These are phyloP conservation scores for Myodes glareolus DNA, from an alignment of 2,113 vertebrate genomes.

Conservation along the genomic window DNA sequence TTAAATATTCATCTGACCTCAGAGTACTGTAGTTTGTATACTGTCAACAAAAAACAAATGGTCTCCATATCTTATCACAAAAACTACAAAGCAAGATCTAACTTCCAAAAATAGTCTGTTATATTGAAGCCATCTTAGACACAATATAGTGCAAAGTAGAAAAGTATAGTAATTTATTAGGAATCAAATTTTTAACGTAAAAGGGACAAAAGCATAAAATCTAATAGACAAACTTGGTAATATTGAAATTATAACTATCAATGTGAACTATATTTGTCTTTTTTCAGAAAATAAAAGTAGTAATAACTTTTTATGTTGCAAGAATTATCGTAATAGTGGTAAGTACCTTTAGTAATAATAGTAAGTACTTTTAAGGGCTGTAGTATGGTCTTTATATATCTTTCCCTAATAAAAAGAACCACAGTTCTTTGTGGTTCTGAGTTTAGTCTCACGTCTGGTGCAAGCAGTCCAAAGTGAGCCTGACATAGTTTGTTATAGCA, in stretches of 20 bases:
- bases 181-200: slow-evolving; percentile 53
- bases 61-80: background rate
- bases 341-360: background rate
- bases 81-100: slow-evolving; percentile 16
- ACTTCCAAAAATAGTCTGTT: slow-evolving; percentile 5
- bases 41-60: background rate
- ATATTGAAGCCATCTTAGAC: slow-evolving; percentile 33
- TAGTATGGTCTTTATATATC: background rate
- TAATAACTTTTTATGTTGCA: background rate
- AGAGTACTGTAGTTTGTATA: background rate
- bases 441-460: background rate
- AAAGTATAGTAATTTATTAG: slow-evolving; percentile 30
- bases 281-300: slow-evolving; percentile 43
- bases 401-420: slow-evolving; percentile 38
- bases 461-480: slow-evolving; percentile 23
- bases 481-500: slow-evolving; percentile 42
- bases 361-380: background rate
- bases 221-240: background rate
- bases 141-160: slow-evolving; percentile 23
- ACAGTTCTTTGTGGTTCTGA: slow-evolving; percentile 35
- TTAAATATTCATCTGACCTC: background rate
- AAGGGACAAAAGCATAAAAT: slow-evolving; percentile 20
- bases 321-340: background rate
- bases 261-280: slow-evolving; percentile 36
- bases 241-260: slow-evolving; percentile 46